Conservation (phyloP, 2,797 vertebrate genomes). For the Rhinichthys osculus region DNA sequence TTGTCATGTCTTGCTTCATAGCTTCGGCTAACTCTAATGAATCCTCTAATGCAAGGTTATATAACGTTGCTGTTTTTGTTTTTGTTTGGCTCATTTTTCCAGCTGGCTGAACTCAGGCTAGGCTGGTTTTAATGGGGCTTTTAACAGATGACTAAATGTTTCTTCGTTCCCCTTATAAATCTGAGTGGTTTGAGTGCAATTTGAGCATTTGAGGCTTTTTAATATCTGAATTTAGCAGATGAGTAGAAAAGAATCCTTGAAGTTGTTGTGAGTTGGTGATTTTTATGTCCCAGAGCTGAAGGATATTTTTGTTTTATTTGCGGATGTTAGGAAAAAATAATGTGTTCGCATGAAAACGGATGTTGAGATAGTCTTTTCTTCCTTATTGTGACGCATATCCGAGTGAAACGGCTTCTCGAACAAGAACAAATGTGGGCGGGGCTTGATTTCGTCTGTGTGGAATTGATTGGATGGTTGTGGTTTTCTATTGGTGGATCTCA, state of each 20-base stretch:
- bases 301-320: neutral
- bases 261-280: neutral
- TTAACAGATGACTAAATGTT: neutral
- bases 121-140: neutral
- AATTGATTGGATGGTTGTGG: neutral
- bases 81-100: neutral
- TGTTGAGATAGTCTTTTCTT: neutral
- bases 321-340: neutral
- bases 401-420: neutral
- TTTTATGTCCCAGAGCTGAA: neutral
- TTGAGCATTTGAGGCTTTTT: neutral
- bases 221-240: no score
- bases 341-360: neutral
- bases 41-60: neutral
- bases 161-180: neutral
- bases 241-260: neutral
- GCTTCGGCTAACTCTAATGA: neutral
- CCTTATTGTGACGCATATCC: neutral
- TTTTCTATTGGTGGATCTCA: neutral
- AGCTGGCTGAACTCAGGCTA: neutral
- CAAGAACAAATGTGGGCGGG: neutral
- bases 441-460: neutral
- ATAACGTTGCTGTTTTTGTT: neutral
- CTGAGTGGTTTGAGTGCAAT: neutral
- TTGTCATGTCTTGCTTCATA: slow-evolving; percentile 31